Conservation (phyloP, 2,888 invertebrate species). For the Protophormia terraenovae region DNA sequence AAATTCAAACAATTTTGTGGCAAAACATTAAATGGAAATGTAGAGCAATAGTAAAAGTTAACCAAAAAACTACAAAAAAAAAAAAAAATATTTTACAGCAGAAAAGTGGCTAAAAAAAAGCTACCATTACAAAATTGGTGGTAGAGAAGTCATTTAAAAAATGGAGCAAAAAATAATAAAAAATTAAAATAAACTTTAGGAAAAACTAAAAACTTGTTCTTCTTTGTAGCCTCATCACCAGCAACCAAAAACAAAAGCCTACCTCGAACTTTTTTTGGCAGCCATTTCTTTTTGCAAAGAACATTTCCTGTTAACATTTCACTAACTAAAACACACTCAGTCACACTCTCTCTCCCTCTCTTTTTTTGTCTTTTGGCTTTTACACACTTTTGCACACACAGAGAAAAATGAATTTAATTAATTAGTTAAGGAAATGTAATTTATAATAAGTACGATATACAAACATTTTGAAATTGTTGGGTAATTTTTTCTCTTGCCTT, state of each 20-base stretch:
- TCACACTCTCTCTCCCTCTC: not conserved
- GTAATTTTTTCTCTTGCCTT: not conserved
- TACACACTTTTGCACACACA: not conserved
- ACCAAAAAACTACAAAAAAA: conserved; percentile 40
- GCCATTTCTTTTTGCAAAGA: conserved; percentile 59
- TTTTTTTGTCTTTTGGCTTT: not conserved
- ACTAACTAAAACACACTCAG: not conserved
- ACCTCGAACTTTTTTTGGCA: conserved; percentile 61
- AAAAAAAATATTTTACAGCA: too few relatives aligned
- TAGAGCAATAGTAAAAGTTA: conserved; percentile 65
- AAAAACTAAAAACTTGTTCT: conserved; percentile 24
- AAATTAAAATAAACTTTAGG: conserved; percentile 34
- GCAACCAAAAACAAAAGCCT: conserved; percentile 61
- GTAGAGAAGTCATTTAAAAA: conserved; percentile 53
- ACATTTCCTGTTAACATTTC: conserved; percentile 50
- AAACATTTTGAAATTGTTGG: not conserved
- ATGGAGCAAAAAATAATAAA: conserved; percentile 5
- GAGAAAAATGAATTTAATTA: conserved; percentile 69
- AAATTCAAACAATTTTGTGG: conserved; percentile 71
- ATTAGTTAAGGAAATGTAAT: conserved; percentile 70
- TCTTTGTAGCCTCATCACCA: conserved; percentile 44
- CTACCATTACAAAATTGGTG: conserved; percentile 48
- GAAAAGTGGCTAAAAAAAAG: conserved; percentile 11
- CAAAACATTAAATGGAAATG: conserved; percentile 66
- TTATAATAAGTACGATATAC: conserved; percentile 58